Conservation (phyloP, 2,888 invertebrate genomes). For the Frankliniella fusca region DNA sequence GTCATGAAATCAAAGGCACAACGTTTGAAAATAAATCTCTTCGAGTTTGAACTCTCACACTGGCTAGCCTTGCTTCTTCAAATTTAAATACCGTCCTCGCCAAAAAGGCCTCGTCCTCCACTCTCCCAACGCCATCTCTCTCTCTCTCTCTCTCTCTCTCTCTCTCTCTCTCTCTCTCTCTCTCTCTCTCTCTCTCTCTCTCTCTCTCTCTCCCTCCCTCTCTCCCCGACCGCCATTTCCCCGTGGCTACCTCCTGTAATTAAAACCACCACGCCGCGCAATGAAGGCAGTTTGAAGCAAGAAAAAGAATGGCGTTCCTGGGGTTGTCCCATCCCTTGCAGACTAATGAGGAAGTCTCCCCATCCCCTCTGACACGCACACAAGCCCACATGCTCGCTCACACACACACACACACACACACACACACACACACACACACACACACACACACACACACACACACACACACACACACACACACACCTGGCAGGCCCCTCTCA, state of each 20-base stretch:
- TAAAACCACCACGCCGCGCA: neutral
- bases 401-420: too few relatives aligned
- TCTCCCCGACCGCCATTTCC: too few relatives aligned
- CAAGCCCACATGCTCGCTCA: neutral
- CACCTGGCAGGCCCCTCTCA: too few relatives aligned
- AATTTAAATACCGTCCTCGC: neutral
- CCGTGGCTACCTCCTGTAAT: neutral
- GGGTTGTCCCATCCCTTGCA: neutral
- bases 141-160: neutral
- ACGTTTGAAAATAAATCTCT: too few relatives aligned
- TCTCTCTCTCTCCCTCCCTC: neutral
- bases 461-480: too few relatives aligned
- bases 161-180: neutral
- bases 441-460: too few relatives aligned
- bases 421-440: too few relatives aligned
- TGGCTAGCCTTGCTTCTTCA: neutral
- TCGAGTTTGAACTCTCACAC: too few relatives aligned
- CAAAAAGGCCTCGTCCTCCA: neutral
- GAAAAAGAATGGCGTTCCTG: neutral
- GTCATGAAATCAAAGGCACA: too few relatives aligned
- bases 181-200: neutral
- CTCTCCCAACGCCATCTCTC: neutral
- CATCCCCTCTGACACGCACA: neutral
- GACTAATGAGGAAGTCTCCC: slow-evolving; percentile 6
- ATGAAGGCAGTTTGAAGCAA: neutral